phyloP scores from a whole-genome alignment of 2,888 invertebrate genomes.

The Sclerodermus sp. region DNA sequence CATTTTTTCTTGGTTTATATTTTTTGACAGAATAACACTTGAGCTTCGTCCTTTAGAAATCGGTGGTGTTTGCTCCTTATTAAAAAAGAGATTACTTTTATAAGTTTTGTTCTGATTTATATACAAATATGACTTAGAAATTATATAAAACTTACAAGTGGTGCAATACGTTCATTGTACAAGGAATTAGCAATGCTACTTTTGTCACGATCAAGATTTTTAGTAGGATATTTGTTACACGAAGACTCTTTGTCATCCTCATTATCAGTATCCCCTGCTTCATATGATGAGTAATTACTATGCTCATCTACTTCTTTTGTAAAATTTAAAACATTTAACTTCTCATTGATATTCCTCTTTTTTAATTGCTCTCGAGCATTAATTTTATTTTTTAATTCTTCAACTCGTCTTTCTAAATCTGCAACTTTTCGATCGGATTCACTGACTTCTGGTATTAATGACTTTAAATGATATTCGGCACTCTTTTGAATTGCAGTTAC shows the following conservation, averaged over 20 bases:
- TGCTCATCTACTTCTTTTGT: constrained; percentile 2
- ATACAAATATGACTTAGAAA: no score
- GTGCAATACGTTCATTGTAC: no score
- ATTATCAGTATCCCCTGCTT: neutral
- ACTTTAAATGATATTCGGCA: constrained; percentile 36
- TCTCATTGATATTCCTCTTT: constrained; percentile 16
- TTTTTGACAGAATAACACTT: constrained; percentile 6
- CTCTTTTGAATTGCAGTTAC: constrained; percentile 37
- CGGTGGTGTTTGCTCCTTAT: no score
- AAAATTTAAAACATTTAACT: constrained; percentile 1
- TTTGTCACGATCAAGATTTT: no score
- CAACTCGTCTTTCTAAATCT: constrained; percentile 35
- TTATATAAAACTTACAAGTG: no score
- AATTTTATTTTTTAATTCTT: constrained; percentile 23
- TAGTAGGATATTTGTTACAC: no score
- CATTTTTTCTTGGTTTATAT: constrained; percentile 11
- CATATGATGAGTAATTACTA: no score
- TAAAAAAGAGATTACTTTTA: no score
- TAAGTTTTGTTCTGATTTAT: no score
- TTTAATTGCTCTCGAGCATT: constrained; percentile 4
- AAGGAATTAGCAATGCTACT: no score
- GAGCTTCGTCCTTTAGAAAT: constrained; percentile 4
- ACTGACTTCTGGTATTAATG: constrained; percentile 43
- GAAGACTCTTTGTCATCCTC: constrained; percentile 2
- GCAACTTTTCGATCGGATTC: constrained; percentile 54